Evolutionary conservation across 1,140 invertebrate genomes (phyloP), one percentile per base, ranked within the genome.

Genomic region (Zophobas morio): DNA sequence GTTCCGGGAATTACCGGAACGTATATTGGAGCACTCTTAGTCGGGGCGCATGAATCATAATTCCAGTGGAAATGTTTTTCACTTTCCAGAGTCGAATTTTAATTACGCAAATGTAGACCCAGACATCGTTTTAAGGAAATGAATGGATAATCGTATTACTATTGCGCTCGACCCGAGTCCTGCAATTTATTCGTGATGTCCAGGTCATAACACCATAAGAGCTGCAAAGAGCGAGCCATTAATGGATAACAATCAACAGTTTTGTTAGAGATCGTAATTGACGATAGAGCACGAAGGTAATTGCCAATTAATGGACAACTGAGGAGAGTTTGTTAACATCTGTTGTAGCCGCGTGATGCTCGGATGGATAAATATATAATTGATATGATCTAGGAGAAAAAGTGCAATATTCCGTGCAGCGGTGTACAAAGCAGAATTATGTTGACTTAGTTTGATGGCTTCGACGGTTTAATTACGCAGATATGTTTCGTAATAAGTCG

Each of bases 61-160:
- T 66, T 63, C 37, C 57, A 4, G 37, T 40, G 36, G 1, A 35
- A 57, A 57, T 36, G 54, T 57, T 60, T 54, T 60, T 60, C 56
- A 60, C 20, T 63, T 63, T 63, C 40, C 57, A 63, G 60, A 40
- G 37, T 32, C 32, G 60, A 66, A 66, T 66, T 66, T 66, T 66
- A 66, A 66, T 66, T 66, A 66, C 60, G 60, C 6, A 66, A 66
- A 42, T 66, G 60, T 42, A 66, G 60, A 37, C 20, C 39, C 60
- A 46, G 60, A 66, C 60, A 40, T 63, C 54, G 54, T 56, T 56
- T 56, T 33, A 46, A 56, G 54, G 54, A 56, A 56, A 56, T 56
- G 6, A 56, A 56, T 56, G 33, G 54, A 56, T 56, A 56, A 56
- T 56, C 54, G 54, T 56, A 33, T 56, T 53, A 53, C 5, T 53